phyloP scores from a whole-genome alignment of 2,888 invertebrate species.

The Agonopterix arenella region DNA sequence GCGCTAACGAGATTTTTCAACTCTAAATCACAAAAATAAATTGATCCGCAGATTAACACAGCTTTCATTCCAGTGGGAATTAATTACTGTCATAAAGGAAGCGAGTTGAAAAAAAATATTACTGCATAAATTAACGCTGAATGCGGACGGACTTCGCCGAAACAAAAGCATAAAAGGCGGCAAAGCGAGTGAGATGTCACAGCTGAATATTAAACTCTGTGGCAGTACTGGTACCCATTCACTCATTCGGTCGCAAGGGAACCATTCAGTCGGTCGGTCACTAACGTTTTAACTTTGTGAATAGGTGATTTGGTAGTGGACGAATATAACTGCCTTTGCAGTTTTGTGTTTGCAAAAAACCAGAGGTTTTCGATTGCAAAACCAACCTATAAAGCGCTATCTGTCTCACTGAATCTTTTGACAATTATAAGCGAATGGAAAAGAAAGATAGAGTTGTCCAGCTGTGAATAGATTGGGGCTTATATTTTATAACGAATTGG shows the following conservation, averaged over 20 bases:
- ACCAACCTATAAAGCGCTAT: no score
- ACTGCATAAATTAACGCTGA: conserved; percentile 5
- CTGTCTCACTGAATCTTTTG: no score
- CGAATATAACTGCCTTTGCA: neutral
- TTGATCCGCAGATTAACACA: conserved; percentile 4
- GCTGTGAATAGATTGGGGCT: no score
- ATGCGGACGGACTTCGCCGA: conserved; percentile 3
- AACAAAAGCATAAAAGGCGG: conserved; percentile 9
- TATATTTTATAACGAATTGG: no score
- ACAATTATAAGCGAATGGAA: no score
- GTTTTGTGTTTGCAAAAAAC: no score
- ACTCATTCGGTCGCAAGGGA: conserved; percentile 29
- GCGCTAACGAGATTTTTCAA: neutral
- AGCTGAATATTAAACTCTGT: conserved; percentile 9
- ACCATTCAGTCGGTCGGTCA: conserved; percentile 36
- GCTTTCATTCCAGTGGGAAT: conserved; percentile 4
- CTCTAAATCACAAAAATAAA: conserved; percentile 4
- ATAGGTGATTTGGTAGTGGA: neutral
- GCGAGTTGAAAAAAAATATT: conserved; percentile 3
- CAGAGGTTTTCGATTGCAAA: no score
- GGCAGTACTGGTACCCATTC: conserved; percentile 1
- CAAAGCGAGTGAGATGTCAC: conserved; percentile 1
- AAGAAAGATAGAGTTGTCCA: no score
- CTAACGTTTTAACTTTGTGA: conserved; percentile 27
- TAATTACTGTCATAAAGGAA: conserved; percentile 8